These are phyloP conservation scores for Heterohyrax brucei DNA, from an alignment of 2,797 vertebrate genomes.

Conservation along the genomic window DNA sequence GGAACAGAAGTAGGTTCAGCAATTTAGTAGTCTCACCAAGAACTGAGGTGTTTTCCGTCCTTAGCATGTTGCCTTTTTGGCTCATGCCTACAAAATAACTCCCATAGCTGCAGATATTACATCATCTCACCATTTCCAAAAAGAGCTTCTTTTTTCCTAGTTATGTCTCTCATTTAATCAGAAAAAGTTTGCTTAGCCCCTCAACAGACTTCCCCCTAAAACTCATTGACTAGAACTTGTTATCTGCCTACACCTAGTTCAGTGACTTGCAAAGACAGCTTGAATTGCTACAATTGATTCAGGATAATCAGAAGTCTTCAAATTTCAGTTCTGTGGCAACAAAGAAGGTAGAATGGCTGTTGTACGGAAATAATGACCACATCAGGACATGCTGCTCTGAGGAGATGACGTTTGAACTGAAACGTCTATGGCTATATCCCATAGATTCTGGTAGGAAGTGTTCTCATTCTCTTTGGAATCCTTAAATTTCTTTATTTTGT, in stretches of 20 bases:
- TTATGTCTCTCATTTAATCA: not conserved
- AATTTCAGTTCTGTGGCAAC: not conserved
- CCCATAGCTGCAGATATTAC: not conserved
- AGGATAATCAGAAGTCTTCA: not conserved
- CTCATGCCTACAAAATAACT: constrained; percentile 9
- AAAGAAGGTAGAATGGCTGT: not conserved
- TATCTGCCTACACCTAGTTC: not conserved
- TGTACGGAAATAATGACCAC: not conserved
- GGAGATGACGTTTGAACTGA: not conserved
- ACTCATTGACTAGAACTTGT: not conserved
- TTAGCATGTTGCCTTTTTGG: not conserved
- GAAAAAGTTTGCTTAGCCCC: not conserved
- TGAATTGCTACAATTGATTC: not conserved
- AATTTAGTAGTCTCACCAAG: not conserved
- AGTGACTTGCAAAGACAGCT: not conserved
- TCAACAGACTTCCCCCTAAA: not conserved
- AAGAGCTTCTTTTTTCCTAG: not conserved
- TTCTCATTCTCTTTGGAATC: too few species aligned
- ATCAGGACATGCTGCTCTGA: not conserved
- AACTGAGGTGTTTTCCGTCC: not conserved
- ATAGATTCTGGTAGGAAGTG: too few species aligned
- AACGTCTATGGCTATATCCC: not conserved
- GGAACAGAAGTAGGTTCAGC: not conserved
- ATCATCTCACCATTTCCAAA: not conserved
- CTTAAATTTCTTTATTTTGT: too few species aligned